Conservation (phyloP, 2,888 invertebrate genomes). For the Andrena haemorrhoa region DNA sequence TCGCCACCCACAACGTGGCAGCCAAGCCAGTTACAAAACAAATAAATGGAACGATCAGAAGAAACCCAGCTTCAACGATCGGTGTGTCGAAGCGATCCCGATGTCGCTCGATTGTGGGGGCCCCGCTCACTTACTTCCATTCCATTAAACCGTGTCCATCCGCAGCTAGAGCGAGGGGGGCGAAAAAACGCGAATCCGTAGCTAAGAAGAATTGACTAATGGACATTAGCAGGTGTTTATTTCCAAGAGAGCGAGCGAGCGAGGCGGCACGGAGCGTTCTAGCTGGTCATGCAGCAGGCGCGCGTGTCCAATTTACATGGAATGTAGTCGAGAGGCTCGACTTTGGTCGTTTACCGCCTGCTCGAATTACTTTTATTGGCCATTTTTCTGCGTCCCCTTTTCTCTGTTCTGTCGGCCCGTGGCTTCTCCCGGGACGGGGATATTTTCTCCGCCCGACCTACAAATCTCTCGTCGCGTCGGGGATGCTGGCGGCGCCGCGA, state of each 20-base stretch:
- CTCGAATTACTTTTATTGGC: conserved; percentile 53
- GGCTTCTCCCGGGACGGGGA: conserved; percentile 46
- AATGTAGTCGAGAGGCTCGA: conserved; percentile 55
- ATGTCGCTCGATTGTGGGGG: conserved; percentile 4
- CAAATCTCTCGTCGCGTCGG: conserved; percentile 76
- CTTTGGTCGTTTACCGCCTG: conserved; percentile 30
- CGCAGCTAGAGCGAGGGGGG: conserved; percentile 11
- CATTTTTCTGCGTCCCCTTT: conserved; percentile 2
- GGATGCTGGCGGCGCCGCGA: conserved; percentile 58
- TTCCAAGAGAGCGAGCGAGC: conserved; percentile 78
- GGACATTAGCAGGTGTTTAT: conserved; percentile 82
- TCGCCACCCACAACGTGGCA: conserved; percentile 13
- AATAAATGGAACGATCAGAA: conserved; percentile 48
- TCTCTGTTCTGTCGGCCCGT: neutral
- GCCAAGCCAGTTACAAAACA: conserved; percentile 37
- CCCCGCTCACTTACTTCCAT: conserved; percentile 53
- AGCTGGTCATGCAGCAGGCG: conserved; percentile 71
- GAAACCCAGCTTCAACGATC: conserved; percentile 44
- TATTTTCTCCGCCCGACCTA: conserved; percentile 62
- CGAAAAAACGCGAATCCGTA: conserved; percentile 50
- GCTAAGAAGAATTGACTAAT: conserved; percentile 67
- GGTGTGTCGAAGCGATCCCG: conserved; percentile 62
- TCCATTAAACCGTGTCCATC: conserved; percentile 60
- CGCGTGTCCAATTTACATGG: conserved; percentile 71
- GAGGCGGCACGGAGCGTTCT: conserved; percentile 32